These are phyloP conservation scores for Wasmannia auropunctata DNA, from an alignment of 1,140 invertebrate species.

Conservation along the genomic window DNA sequence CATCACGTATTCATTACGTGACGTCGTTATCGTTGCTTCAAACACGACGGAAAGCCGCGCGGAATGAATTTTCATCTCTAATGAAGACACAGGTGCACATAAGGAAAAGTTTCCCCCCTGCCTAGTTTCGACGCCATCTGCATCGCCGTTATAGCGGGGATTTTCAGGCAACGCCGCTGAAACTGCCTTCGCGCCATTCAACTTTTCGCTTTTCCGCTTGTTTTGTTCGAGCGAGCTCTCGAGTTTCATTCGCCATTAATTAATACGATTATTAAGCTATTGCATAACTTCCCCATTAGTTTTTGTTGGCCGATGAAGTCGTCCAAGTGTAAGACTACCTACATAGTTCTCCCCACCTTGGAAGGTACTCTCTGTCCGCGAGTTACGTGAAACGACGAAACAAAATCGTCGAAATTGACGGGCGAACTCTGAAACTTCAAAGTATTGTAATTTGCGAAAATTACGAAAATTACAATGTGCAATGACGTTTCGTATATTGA, in stretches of 20 bases:
- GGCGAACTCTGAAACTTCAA: background rate
- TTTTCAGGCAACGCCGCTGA: slow-evolving; percentile 5
- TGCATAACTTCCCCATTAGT: background rate
- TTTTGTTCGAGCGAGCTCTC: background rate
- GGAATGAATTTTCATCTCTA: slow-evolving; percentile 55
- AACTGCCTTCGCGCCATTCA: slow-evolving; percentile 18
- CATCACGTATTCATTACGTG: slow-evolving; percentile 44
- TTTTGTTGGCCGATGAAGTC: background rate
- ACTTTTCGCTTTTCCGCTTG: slow-evolving; percentile 26
- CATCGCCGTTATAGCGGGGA: slow-evolving; percentile 8
- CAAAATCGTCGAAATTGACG: background rate
- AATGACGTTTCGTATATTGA: background rate
- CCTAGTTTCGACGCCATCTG: slow-evolving; percentile 37
- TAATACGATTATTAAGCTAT: slow-evolving; percentile 42
- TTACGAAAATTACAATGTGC: background rate
- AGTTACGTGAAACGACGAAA: background rate
- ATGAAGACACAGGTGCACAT: slow-evolving; percentile 47
- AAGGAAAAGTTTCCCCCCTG: slow-evolving; percentile 37
- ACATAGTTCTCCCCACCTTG: background rate
- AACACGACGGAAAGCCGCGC: background rate
- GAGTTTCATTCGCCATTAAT: slow-evolving; percentile 40
- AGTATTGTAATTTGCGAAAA: background rate
- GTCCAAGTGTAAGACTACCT: background rate
- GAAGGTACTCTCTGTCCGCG: background rate
- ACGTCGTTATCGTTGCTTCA: slow-evolving; percentile 26